Evolutionary conservation across 2,888 invertebrate species (phyloP), one percentile per base, ranked within the genome.

Genomic region (Parnassius apollo): DNA sequence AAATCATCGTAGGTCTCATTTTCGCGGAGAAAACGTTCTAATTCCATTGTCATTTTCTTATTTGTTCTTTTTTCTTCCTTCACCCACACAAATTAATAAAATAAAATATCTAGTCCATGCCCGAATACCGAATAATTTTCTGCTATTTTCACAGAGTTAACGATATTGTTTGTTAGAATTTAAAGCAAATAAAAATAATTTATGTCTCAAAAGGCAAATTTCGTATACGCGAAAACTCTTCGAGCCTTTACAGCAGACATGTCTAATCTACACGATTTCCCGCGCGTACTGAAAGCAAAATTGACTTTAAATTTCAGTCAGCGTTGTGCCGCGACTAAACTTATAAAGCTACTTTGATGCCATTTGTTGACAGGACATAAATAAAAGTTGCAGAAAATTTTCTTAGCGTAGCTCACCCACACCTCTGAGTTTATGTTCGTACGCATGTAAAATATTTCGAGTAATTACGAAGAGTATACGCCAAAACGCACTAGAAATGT

Each of bases 1-100:
- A 91, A 90, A 48, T 85, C 84, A 45, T 91, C 89, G 3, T 77
- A 78, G 2, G 86, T 87, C 63, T 91, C 91, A 59, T 91, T 91
- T 8, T 4, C 67, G 1, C 89, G 86, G 1, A 87, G 76, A 58
- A 82, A 85, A 53, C 77, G 57, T 65, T 75, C 70, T 0, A 78
- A 68, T 48, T 80, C 82, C 85, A 86, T 86, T 44, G 42, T 65
- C 66, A 85, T 84, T 18, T 42, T 66, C 68, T 61, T 18, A 18
- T 59, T 62, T 62, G 12, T 46, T 48, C 10, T 12, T 42, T 42
- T 49, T 25, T 25, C 3, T 25, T 25, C 7, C 25, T 25, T 3
- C 7, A 7, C 25, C 7, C 7, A 35, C 35, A 35, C 35, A 35
- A 35, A 35, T 3, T 35, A 35, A 3, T 1, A 35, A 35, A 35